Evolutionary conservation across 2,888 invertebrate genomes (phyloP), one percentile per base, ranked within the genome.

Genomic region (Scaptodrosophila latifasciaeformis): DNA sequence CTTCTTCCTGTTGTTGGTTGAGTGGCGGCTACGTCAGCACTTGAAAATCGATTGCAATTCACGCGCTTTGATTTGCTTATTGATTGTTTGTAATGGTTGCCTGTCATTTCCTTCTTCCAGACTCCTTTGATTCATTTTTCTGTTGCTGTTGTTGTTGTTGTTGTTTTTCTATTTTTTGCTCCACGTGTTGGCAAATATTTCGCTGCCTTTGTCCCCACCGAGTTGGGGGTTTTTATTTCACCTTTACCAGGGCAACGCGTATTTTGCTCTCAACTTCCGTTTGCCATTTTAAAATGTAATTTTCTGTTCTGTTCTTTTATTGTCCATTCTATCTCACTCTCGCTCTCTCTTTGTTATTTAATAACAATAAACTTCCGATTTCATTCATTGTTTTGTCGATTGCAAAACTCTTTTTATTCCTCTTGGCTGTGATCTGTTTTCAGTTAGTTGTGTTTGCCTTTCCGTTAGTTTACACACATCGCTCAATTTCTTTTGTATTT

Each of bases 341-440:
- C 21, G 46, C 47, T 44, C 39, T 47, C 39, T 31, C 27, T 48
- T 18, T 39, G 35, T 43, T 51, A 45, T 37, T 53, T 60, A 29
- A 47, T 49, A 71, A 68, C 65, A 69, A 65, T 71, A 62, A 71
- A 68, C 72, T 65, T 72, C 65, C 72, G 72, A 69, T 72, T 69
- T 65, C 62, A 65, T 67, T 62, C 62, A 70, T 55, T 62, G 64
- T 59, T 50, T 50, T 63, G 43, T 49, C 37, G 54, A 61, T 61
- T 65, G 65, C 62, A 54, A 61, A 61, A 65, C 61, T 65, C 56
- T 65, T 60, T 64, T 37, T 40, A 27, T 44, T 18, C 24, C 0
- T 1, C 15, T 29, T 29, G 9, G 18, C 19, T 18, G 7, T 18
- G n/a, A 18, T 18, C 18, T 18, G 40, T 24, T 46, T 37, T 48